Percentiles rank a stretch among this genome's conserved stretches.
phyloP scores from a whole-genome alignment of 2,113 vertebrate genomes.

The Bubo bubo region DNA sequence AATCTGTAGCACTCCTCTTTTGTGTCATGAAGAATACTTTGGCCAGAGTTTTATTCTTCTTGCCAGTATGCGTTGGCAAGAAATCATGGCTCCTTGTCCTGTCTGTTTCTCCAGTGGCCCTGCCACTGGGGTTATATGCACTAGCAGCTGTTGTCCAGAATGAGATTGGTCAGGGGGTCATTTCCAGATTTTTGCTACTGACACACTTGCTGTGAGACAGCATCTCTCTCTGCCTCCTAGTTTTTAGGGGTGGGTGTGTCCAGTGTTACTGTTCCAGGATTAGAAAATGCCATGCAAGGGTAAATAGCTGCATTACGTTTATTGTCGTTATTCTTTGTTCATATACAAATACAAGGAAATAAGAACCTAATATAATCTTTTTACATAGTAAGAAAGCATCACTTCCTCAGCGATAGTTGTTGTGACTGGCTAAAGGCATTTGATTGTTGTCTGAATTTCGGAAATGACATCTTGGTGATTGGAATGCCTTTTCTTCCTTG shows the following conservation, averaged over 20 bases:
- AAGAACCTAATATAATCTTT: neutral
- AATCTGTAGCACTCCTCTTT: neutral
- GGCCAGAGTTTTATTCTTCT: neutral
- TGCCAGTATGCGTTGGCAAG: neutral
- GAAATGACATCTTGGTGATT: neutral
- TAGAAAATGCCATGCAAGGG: neutral
- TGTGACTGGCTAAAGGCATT: neutral
- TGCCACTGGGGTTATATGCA: neutral
- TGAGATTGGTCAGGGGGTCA: neutral
- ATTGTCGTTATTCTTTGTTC: neutral
- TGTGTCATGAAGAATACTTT: neutral
- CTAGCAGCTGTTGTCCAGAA: neutral
- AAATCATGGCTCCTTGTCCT: fast-evolving
- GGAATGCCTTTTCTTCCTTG: neutral
- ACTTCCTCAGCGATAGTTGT: neutral
- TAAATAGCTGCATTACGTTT: neutral
- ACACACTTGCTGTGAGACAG: neutral
- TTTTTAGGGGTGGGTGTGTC: neutral
- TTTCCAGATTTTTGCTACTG: neutral
- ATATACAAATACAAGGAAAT: neutral
- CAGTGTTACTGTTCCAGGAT: neutral
- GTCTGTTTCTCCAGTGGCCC: neutral
- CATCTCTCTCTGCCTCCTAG: neutral
- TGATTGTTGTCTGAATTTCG: neutral
- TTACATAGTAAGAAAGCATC: neutral